These are phyloP conservation scores for Hedychridium roseum DNA, from an alignment of 2,888 invertebrate species.

Conservation along the genomic window DNA sequence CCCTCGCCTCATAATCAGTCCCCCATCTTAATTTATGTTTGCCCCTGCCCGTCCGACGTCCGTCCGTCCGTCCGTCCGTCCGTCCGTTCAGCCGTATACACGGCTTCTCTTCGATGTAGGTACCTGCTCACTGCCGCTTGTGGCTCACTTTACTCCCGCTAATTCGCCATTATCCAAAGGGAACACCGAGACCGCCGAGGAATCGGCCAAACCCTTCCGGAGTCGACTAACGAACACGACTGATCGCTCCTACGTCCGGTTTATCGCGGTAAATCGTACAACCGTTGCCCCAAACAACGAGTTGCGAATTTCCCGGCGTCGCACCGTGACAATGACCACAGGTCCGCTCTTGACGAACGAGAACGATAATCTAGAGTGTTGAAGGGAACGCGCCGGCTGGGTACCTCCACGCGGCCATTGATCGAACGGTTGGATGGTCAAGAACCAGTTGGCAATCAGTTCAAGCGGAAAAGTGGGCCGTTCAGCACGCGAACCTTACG, in stretches of 20 bases:
- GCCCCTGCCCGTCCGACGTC: constrained; percentile 56
- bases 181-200: constrained; percentile 32
- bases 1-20: constrained; percentile 62
- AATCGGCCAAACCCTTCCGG: constrained; percentile 33
- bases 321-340: constrained; percentile 1
- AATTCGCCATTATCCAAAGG: constrained; percentile 57
- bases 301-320: too few relatives aligned
- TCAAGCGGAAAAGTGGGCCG: constrained; percentile 53
- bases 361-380: constrained; percentile 33
- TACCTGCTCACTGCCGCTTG: constrained; percentile 47
- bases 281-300: too few relatives aligned
- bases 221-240: too few relatives aligned
- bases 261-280: too few relatives aligned
- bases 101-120: constrained; percentile 52
- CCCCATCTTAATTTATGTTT: constrained; percentile 63
- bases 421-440: constrained; percentile 59
- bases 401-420: constrained; percentile 39
- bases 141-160: constrained; percentile 54
- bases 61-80: constrained; percentile 42
- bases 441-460: constrained; percentile 58
- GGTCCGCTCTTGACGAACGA: constrained; percentile 31
- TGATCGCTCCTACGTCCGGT: too few relatives aligned
- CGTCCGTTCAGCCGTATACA: constrained; percentile 15
- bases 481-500: too few relatives aligned
- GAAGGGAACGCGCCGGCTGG: constrained; percentile 36